These are phyloP conservation scores for Aplocera efformata DNA, from an alignment of 2,888 invertebrate species.

Conservation along the genomic window DNA sequence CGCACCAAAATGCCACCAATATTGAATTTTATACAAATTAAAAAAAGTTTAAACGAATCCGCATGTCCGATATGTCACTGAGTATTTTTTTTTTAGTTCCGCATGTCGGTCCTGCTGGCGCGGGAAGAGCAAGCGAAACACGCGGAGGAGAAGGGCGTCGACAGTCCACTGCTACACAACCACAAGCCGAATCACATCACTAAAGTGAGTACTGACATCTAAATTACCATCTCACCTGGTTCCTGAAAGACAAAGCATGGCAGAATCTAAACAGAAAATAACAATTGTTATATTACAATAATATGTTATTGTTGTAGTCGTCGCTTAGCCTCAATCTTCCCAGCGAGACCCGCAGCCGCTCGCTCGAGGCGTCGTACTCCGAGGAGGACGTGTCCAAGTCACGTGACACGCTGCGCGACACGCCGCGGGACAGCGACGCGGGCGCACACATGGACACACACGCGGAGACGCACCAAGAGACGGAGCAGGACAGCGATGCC, in stretches of 20 bases:
- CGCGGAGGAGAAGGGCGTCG: slow-evolving; percentile 55
- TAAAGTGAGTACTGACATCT: slow-evolving; percentile 26
- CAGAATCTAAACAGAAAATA: too few species aligned
- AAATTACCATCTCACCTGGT: too few species aligned
- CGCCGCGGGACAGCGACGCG: slow-evolving; percentile 82
- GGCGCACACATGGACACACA: slow-evolving; percentile 70
- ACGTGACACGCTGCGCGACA: slow-evolving; percentile 71
- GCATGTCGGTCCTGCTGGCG: slow-evolving; percentile 86
- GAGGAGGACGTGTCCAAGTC: slow-evolving; percentile 33
- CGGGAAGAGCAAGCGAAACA: slow-evolving; percentile 80
- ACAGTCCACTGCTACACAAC: slow-evolving; percentile 61
- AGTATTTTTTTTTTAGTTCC: slow-evolving; percentile 70
- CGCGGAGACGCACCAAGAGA: background rate
- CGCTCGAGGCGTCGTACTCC: slow-evolving; percentile 37
- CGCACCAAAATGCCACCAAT: too few species aligned
- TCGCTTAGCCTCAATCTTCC: slow-evolving; percentile 54
- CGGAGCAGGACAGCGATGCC: slow-evolving; percentile 84
- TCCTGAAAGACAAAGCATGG: too few species aligned
- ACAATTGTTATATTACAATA: too few species aligned
- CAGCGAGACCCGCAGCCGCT: slow-evolving; percentile 35
- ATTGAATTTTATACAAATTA: too few species aligned
- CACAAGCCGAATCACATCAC: slow-evolving; percentile 46
- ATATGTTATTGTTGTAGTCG: slow-evolving; percentile 42
- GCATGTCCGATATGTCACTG: too few species aligned
- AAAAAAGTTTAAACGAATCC: too few species aligned